Base-by-base conservation (phyloP, 2,888 invertebrate genomes). In the Tiphia femorata region DNA sequence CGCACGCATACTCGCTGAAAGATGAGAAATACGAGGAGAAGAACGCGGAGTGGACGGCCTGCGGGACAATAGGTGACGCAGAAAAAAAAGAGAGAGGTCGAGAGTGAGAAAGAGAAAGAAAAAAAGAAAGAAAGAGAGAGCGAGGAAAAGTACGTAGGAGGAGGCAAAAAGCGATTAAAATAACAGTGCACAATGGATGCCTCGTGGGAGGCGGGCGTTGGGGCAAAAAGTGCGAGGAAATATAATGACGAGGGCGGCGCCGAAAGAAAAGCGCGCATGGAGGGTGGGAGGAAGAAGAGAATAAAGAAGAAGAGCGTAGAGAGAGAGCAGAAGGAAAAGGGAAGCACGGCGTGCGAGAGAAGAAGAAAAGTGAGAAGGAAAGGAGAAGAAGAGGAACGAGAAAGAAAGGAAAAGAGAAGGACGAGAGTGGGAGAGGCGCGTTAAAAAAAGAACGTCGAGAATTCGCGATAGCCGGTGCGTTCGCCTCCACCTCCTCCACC, bases 101-200 rank as follows among this genome's bases (percentile, higher is more conserved):
- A 41, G 59, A 35, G 54, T 40, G 49, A 53, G 52, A 56, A 37
- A 50, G 43, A 21, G 35, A 25, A 19, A 42, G 49, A 40, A 49
- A 52, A 43, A 41, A 48, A 58, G 58, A 49, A 46, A 53, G 59
- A 57, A 62, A 62, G 47, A 60, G 58, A 47, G 51, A 56, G 52
- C 55, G 66, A 30, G 38, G 38, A 53, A 47, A 42, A 50, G 49
- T 51, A 58, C 47, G 49, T 49, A 56, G n/a, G 2, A 57, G 50
- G 49, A 62, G n/a, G n/a, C n/a, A n/a, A n/a, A n/a, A n/a, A n/a
- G n/a, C n/a, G n/a, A n/a, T n/a, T n/a, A n/a, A n/a, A n/a, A n/a
- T n/a, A n/a, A n/a, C n/a, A n/a, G n/a, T n/a, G n/a, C n/a, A n/a
- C n/a, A n/a, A n/a, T n/a, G n/a, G n/a, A n/a, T n/a, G n/a, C n/a